A percentile compares a stretch with the other conserved stretches of the same genome.
Conservation (phyloP, 2,888 invertebrate species). For the Smittia sp. region DNA sequence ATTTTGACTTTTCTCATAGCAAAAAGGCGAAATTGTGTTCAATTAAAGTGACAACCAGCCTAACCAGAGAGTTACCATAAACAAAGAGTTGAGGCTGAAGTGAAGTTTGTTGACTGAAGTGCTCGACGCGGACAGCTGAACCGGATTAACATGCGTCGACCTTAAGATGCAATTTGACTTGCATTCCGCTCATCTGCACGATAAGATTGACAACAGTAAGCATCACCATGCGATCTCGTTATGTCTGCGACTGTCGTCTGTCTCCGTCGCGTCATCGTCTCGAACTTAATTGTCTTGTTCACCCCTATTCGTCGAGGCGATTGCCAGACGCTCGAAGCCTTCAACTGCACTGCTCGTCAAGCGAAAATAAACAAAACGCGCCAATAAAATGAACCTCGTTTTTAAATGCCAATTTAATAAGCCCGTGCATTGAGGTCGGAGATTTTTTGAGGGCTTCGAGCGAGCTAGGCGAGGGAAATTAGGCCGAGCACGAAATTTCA, state of each 20-base stretch:
- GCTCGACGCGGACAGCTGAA: no score
- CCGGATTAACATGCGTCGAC: not conserved
- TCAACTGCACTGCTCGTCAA: not conserved
- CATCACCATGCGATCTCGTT: not conserved
- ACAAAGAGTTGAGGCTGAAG: not conserved
- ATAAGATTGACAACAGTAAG: slow-evolving; percentile 16
- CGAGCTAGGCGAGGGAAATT: not conserved
- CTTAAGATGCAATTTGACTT: slow-evolving; percentile 13
- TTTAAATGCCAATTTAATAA: slow-evolving; percentile 37
- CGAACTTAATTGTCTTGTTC: slow-evolving; percentile 4
- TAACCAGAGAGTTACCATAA: no score
- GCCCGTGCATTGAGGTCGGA: slow-evolving; percentile 25
- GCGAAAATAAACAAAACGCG: not conserved
- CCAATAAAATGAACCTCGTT: slow-evolving; percentile 6
- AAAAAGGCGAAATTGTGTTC: slow-evolving; percentile 35
- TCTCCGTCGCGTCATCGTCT: not conserved
- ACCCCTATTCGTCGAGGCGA: not conserved
- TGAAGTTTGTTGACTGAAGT: no score
- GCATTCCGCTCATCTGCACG: not conserved
- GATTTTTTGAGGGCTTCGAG: not conserved
- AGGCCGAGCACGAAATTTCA: slow-evolving; percentile 27
- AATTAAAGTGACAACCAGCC: no score
- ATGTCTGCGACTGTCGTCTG: not conserved
- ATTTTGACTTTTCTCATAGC: slow-evolving; percentile 10
- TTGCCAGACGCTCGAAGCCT: not conserved